Percentiles rank a stretch among this genome's conserved stretches.
Conservation (phyloP, 2,888 invertebrate genomes). For the Amiota mariae region DNA sequence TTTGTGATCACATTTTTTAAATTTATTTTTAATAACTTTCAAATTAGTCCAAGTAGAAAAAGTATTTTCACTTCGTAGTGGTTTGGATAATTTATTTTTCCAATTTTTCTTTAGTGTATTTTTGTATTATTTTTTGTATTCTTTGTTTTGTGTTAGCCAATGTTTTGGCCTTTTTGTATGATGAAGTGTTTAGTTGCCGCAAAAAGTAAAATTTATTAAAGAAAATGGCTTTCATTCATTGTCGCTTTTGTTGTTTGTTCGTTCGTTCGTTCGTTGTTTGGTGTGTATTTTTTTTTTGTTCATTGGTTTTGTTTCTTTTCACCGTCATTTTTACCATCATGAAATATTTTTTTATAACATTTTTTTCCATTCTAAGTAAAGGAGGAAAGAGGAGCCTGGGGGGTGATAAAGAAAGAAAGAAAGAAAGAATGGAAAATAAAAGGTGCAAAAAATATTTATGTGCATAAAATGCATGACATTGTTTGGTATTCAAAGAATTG, state of each 20-base stretch:
- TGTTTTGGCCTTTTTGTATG: slow-evolving; percentile 1
- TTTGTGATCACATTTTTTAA: too few relatives aligned
- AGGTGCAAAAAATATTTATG: slow-evolving; percentile 39
- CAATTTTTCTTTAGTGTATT: neutral
- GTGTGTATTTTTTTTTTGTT: slow-evolving; percentile 35
- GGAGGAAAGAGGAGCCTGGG: too few relatives aligned
- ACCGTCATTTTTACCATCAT: slow-evolving; percentile 20
- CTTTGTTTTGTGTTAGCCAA: slow-evolving; percentile 3
- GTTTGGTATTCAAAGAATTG: slow-evolving; percentile 51
- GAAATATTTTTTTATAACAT: slow-evolving; percentile 57
- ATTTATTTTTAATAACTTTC: too few relatives aligned
- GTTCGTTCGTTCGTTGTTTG: slow-evolving; percentile 46
- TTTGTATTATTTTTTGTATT: neutral
- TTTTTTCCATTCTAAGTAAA: slow-evolving; percentile 35
- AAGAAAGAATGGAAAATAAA: slow-evolving; percentile 30
- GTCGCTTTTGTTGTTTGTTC: slow-evolving; percentile 48
- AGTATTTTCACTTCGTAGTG: too few relatives aligned
- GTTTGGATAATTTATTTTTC: too few relatives aligned
- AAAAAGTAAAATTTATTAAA: slow-evolving; percentile 49
- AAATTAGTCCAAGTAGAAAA: too few relatives aligned
- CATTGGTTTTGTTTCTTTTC: too few relatives aligned
- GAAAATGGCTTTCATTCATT: slow-evolving; percentile 47
- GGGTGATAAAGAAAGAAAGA: slow-evolving; percentile 8
- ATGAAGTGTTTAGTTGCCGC: slow-evolving; percentile 12
- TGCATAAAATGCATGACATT: slow-evolving; percentile 51